Base-by-base conservation (phyloP, 2,113 vertebrate species). In the Nanorana parkeri region DNA sequence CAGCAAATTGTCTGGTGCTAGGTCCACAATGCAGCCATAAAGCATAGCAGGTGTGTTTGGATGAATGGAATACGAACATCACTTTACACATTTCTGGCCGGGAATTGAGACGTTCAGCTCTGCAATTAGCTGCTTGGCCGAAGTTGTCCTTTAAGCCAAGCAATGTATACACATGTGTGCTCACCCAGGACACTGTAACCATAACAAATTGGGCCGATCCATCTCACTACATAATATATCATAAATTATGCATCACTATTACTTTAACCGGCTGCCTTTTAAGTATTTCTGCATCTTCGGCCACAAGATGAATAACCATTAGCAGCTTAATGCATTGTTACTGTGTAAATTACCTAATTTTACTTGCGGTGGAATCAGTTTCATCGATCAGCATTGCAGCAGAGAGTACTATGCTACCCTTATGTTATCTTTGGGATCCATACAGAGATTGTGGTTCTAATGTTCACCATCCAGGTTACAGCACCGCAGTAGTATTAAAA, bases 241-340 rank as follows among this genome's bases (percentile, higher is more conserved):
- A 93, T 94, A 91, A 94, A 94, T 94, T 89, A 94, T 93, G 93
- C 90, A 93, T 89, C 56, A 79, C 85, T 87, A 85, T 86, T 89
- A 88, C 88, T 94, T 93, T 90, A 92, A 91, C 91, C 88, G 90
- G 85, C 86, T 92, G 90, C 87, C 88, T 90, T 91, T 89, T 90
- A 81, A 73, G 80, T 74, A 74, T 72, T 63, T 81, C 68, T 74
- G 47, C 87, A 87, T 90, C 89, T 90, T 90, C 88, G 84, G 91
- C 90, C 90, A 91, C 89, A 84, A 90, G 87, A 79, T 89, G 88
- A 93, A 89, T 88, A 89, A 88, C 89, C 85, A 87, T 89, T 85
- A 90, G 88, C 81, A 86, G 77, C 89, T 91, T 88, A 85, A 68
- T 69, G 74, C 74, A 85, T 85, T 85, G 60, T 69, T 23, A 86